Percentiles rank a stretch among this genome's conserved stretches.
Conservation (phyloP, 2,113 vertebrate genomes). For the Numenius arquata region DNA sequence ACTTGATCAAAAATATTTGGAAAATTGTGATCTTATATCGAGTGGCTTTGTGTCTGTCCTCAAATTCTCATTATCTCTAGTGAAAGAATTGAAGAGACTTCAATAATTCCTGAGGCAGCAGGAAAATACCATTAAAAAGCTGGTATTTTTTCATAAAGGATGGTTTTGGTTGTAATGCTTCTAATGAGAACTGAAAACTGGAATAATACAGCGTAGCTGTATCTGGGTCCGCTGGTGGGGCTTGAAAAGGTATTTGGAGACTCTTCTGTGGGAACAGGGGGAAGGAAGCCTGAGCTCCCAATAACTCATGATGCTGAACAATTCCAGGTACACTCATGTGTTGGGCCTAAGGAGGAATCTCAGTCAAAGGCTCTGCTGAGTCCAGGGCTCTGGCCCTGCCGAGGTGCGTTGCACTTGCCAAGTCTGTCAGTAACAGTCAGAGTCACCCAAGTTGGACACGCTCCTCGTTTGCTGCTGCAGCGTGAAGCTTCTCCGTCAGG, state of each 20-base stretch:
- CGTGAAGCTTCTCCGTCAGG: background rate
- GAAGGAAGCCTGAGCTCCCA: background rate
- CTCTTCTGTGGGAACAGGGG: background rate
- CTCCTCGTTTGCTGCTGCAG: background rate
- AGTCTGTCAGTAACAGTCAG: accelerated
- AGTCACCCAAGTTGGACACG: accelerated
- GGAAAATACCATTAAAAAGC: background rate
- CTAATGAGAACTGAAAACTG: background rate
- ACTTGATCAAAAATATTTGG: background rate
- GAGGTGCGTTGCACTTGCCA: background rate
- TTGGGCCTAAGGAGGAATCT: background rate
- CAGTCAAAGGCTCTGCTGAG: background rate
- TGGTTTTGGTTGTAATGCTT: background rate
- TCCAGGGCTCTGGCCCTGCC: accelerated
- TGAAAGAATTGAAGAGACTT: background rate
- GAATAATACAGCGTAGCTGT: background rate
- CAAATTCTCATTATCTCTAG: background rate
- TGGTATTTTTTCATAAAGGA: background rate
- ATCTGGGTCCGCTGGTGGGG: background rate
- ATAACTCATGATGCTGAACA: accelerated
- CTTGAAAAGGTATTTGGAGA: background rate
- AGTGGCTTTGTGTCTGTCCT: background rate
- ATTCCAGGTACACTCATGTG: accelerated
- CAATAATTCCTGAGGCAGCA: background rate
- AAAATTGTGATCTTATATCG: background rate